These are phyloP conservation scores for Morelia viridis DNA, from an alignment of 2,797 vertebrate species.

Conservation along the genomic window DNA sequence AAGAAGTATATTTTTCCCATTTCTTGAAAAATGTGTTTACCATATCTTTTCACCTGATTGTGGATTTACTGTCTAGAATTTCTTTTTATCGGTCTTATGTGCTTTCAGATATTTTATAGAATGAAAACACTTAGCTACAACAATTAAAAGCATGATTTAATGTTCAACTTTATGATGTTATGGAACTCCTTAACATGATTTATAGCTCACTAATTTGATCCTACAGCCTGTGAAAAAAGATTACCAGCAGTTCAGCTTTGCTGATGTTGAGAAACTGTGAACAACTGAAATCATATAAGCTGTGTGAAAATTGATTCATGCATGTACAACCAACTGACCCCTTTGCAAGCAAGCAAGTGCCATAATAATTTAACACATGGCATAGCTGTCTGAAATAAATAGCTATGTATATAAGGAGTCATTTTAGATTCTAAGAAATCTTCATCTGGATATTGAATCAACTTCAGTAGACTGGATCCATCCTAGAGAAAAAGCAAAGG, in stretches of 20 bases:
- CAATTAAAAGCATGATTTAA: slow-evolving; percentile 44
- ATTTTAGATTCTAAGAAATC: background rate
- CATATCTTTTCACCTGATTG: background rate
- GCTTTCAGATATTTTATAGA: background rate
- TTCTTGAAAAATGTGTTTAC: background rate
- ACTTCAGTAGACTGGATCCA: background rate
- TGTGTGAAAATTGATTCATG: background rate
- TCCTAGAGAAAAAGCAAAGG: background rate
- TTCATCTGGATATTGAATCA: background rate
- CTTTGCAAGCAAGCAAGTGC: background rate
- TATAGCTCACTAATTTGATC: slow-evolving; percentile 47
- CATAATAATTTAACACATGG: background rate
- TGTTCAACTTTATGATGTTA: background rate
- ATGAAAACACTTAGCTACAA: slow-evolving; percentile 41
- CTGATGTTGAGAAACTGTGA: slow-evolving; percentile 58
- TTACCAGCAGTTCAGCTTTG: slow-evolving; percentile 55
- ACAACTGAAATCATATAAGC: slow-evolving; percentile 42
- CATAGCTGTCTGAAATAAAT: background rate
- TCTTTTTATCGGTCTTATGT: background rate
- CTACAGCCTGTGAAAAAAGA: slow-evolving; percentile 59
- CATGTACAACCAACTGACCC: background rate
- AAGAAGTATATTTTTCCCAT: background rate
- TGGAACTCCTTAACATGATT: slow-evolving; percentile 52
- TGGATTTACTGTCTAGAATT: background rate
- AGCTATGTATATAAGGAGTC: background rate